A percentile compares a stretch with the other conserved stretches of the same genome.
phyloP scores from a whole-genome alignment of 2,888 invertebrate genomes.

The Xylocampa areola region DNA sequence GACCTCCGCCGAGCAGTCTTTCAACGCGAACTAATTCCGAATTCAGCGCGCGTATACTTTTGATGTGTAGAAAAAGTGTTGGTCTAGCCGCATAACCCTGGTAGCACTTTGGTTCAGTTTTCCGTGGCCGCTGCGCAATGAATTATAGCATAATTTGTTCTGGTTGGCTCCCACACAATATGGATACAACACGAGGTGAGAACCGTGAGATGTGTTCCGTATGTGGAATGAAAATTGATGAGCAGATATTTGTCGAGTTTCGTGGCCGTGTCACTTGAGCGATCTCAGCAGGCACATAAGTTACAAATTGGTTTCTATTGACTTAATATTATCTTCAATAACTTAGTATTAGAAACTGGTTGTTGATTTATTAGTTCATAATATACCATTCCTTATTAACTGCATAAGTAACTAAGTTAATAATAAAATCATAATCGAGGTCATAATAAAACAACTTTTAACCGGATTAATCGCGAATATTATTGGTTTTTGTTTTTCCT shows the following conservation, averaged over 20 bases:
- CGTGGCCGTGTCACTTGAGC: slow-evolving; percentile 28
- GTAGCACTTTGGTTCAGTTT: slow-evolving; percentile 60
- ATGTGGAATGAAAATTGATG: slow-evolving; percentile 70
- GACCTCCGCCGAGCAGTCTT: slow-evolving; percentile 13
- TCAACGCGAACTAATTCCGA: slow-evolving; percentile 46
- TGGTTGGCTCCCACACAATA: slow-evolving; percentile 67
- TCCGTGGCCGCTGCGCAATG: slow-evolving; percentile 65
- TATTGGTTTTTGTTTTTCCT: too few relatives aligned
- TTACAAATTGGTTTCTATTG: neutral
- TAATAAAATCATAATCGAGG: too few relatives aligned
- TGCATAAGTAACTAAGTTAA: too few relatives aligned
- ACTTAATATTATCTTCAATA: neutral
- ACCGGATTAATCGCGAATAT: too few relatives aligned
- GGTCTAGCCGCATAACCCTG: slow-evolving; percentile 56
- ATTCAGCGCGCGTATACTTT: slow-evolving; percentile 56
- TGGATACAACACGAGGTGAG: slow-evolving; percentile 70
- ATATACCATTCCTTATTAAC: too few relatives aligned
- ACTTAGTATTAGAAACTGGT: too few relatives aligned
- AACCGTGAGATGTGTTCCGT: slow-evolving; percentile 66
- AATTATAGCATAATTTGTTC: slow-evolving; percentile 78
- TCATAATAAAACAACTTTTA: too few relatives aligned
- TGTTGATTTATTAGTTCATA: too few relatives aligned
- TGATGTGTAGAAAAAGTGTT: slow-evolving; percentile 62
- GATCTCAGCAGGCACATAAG: slow-evolving; percentile 1
- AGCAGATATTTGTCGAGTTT: slow-evolving; percentile 64